Percentiles rank a stretch among this genome's conserved stretches.
phyloP scores from a whole-genome alignment of 2,113 vertebrate genomes.

The Gymnorhina tibicen region DNA sequence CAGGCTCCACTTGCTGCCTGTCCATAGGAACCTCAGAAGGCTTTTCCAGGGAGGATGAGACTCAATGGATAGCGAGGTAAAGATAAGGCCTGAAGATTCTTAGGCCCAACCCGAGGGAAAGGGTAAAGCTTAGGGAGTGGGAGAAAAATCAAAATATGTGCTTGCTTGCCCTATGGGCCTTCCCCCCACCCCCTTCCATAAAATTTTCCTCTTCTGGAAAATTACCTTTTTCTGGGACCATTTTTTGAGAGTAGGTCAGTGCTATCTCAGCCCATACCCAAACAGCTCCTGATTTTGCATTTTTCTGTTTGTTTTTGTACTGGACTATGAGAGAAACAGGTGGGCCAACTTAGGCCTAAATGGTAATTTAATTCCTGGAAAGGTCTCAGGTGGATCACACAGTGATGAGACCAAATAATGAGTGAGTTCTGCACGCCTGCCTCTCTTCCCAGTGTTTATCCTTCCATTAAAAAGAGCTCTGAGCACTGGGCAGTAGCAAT shows the following conservation, averaged over 20 bases:
- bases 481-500: not conserved
- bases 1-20: not conserved
- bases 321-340: not conserved
- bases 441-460: not conserved
- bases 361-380: not conserved
- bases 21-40: not conserved
- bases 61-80: not conserved
- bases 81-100: not conserved
- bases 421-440: not conserved
- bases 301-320: not conserved
- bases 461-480: not conserved
- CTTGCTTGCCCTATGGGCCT: no score
- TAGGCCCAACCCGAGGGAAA: not conserved
- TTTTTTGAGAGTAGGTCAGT: not conserved
- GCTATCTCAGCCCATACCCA: not conserved
- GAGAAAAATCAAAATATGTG: no score
- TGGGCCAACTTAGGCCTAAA: not conserved
- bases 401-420: not conserved
- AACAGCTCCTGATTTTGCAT: not conserved
- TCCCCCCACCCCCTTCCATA: fast-evolving
- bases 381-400: not conserved
- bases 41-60: not conserved
- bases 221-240: not conserved
- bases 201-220: not conserved
- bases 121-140: not conserved